A percentile compares a stretch with the other conserved stretches of the same genome.
Conservation (phyloP, 2,888 invertebrate species). For the Cataglyphis rosenhaueri region DNA sequence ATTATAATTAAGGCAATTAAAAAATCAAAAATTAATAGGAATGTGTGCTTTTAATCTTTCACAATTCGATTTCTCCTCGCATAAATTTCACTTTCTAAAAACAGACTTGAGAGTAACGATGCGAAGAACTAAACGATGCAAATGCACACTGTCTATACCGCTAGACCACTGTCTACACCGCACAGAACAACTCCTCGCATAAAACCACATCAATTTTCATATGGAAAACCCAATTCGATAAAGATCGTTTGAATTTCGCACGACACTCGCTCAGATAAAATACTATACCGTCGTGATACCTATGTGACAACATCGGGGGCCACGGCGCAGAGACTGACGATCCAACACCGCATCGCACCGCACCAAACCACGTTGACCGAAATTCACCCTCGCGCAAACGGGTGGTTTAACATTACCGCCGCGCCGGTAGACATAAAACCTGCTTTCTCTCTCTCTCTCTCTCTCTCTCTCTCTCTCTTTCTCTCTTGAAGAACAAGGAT, state of each 20-base stretch:
- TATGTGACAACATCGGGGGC: constrained; percentile 18
- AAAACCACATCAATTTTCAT: constrained; percentile 21
- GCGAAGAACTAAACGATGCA: background rate
- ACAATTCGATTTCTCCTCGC: constrained; percentile 6
- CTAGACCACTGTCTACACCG: background rate
- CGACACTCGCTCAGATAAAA: constrained; percentile 26
- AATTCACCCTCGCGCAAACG: constrained; percentile 34
- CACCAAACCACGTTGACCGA: constrained; percentile 21
- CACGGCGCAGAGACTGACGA: constrained; percentile 21
- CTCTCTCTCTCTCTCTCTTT: background rate
- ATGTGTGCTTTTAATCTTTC: background rate
- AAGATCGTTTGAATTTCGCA: constrained; percentile 4
- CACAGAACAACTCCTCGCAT: background rate
- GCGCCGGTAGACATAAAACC: background rate
- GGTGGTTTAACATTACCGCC: constrained; percentile 18
- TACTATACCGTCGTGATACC: constrained; percentile 45
- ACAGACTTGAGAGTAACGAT: constrained; percentile 23
- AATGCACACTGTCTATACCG: background rate
- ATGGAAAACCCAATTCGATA: background rate
- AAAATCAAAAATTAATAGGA: background rate
- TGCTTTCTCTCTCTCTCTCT: background rate
- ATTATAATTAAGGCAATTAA: background rate
- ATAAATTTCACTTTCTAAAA: constrained; percentile 2
- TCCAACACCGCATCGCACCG: background rate
- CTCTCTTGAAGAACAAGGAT: background rate